Evolutionary conservation across 2,888 invertebrate species (phyloP).

Genomic region (Agrotis ipsilon): DNA sequence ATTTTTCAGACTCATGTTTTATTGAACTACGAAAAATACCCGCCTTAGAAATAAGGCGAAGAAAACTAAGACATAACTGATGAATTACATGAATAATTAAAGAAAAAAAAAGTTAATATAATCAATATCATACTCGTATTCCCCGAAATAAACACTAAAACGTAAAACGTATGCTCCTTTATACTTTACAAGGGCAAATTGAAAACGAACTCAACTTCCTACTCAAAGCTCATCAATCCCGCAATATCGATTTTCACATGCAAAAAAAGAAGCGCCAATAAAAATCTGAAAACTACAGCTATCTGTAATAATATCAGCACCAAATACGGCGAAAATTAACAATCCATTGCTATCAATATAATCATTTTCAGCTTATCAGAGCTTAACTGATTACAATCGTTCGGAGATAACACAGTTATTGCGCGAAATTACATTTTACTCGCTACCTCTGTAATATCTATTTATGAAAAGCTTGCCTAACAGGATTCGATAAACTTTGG

Average conservation of each 20-base stretch:
- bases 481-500: constrained; percentile 15
- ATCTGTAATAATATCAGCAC: constrained; percentile 24
- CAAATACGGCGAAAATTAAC: constrained; percentile 21
- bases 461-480: constrained; percentile 4
- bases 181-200: no score
- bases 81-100: no score
- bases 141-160: no score
- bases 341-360: constrained; percentile 12
- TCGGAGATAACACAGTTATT: constrained; percentile 34
- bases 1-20: background rate
- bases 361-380: constrained; percentile 32
- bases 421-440: constrained; percentile 18
- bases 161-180: no score
- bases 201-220: no score
- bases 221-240: background rate
- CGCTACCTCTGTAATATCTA: constrained; percentile 7
- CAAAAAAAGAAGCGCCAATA: background rate
- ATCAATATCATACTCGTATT: no score
- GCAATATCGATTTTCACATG: constrained; percentile 1
- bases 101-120: no score
- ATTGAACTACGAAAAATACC: no score
- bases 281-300: constrained; percentile 3
- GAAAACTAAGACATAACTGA: no score
- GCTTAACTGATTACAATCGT: constrained; percentile 28
- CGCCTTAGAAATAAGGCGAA: no score